A percentile compares a stretch with the other conserved stretches of the same genome.
These are phyloP conservation scores for Leptonema lineaticorne DNA, from an alignment of 1,140 invertebrate species.

Conservation along the genomic window DNA sequence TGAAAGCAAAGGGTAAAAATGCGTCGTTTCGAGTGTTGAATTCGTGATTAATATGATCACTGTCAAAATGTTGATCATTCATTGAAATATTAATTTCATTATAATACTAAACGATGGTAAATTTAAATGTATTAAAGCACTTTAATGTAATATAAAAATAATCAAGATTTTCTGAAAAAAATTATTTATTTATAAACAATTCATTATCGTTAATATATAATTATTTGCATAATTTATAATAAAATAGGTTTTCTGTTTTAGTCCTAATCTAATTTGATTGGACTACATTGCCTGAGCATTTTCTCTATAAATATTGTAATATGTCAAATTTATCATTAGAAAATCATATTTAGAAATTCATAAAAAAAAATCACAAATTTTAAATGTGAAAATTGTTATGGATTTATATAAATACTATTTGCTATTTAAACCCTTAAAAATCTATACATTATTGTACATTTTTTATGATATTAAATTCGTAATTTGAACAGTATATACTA, in stretches of 20 bases:
- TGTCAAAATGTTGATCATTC: background rate
- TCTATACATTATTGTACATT: background rate
- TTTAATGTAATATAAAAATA: too few relatives aligned
- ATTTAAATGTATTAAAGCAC: too few relatives aligned
- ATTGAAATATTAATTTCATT: background rate
- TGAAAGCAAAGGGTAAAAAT: slow-evolving; percentile 14
- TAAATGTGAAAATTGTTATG: too few relatives aligned
- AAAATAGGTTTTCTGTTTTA: too few relatives aligned
- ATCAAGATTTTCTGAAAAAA: background rate
- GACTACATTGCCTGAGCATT: too few relatives aligned
- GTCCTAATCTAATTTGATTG: too few relatives aligned
- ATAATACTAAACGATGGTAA: background rate
- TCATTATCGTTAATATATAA: background rate
- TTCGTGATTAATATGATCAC: slow-evolving; percentile 30
- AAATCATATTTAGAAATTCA: too few relatives aligned
- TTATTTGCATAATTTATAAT: background rate
- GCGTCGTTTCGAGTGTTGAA: slow-evolving; percentile 37
- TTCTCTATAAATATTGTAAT: too few relatives aligned
- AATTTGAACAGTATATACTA: background rate
- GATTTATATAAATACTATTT: too few relatives aligned
- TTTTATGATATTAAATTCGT: background rate
- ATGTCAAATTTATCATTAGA: too few relatives aligned
- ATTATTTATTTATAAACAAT: background rate
- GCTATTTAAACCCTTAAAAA: background rate
- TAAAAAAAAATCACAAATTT: too few relatives aligned